Conservation (phyloP, 2,797 vertebrate species). For the Bovichtus variegatus region DNA sequence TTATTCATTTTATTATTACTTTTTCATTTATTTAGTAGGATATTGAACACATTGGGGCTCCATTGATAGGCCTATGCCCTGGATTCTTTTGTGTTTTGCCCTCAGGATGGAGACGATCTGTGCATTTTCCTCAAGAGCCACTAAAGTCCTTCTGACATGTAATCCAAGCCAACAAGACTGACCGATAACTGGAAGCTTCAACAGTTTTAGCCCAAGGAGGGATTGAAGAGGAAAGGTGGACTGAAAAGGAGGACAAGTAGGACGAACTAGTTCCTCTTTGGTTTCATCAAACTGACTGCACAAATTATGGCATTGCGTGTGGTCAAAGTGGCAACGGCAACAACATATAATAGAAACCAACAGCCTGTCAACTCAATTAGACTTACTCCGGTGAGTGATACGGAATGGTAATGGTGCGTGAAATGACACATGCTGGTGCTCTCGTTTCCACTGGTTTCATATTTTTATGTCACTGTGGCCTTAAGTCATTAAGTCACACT, state of each 20-base stretch:
- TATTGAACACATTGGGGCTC: neutral
- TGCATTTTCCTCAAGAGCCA: slow-evolving; percentile 45
- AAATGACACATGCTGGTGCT: slow-evolving; percentile 54
- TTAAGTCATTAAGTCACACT: slow-evolving; percentile 20
- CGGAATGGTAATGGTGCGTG: slow-evolving; percentile 57
- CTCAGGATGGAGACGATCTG: slow-evolving; percentile 36
- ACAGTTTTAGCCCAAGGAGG: slow-evolving; percentile 10
- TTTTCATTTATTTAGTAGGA: neutral
- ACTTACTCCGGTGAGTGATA: slow-evolving; percentile 59
- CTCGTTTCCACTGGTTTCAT: slow-evolving; percentile 39
- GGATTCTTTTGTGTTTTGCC: slow-evolving; percentile 22
- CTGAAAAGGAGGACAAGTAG: neutral
- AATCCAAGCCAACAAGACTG: slow-evolving; percentile 67
- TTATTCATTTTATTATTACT: neutral
- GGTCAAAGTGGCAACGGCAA: slow-evolving; percentile 44
- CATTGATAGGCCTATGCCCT: neutral
- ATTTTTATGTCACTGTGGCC: slow-evolving; percentile 45
- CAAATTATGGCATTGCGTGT: slow-evolving; percentile 52
- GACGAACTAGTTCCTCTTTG: slow-evolving; percentile 15
- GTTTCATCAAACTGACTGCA: slow-evolving; percentile 43
- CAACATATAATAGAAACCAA: slow-evolving; percentile 55
- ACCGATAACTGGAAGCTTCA: slow-evolving; percentile 59
- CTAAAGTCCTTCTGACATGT: slow-evolving; percentile 58
- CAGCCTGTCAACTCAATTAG: slow-evolving; percentile 56
- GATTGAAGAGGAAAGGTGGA: neutral